Conservation (phyloP, 1,140 invertebrate genomes). For the Gryllus bimaculatus region DNA sequence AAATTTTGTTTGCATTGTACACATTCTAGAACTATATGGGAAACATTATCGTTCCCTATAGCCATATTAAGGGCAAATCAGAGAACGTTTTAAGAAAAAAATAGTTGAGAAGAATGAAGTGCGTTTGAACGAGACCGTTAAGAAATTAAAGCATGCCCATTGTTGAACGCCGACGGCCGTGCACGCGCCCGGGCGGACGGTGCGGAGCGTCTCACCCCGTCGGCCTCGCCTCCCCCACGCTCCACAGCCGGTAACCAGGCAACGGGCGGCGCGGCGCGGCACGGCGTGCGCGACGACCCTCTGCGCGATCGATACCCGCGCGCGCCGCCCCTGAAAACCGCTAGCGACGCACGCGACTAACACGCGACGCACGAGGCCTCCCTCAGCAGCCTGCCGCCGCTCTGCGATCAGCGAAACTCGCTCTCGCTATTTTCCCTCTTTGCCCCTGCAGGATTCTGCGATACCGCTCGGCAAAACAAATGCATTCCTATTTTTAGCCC, state of each 20-base stretch:
- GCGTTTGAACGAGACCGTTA: too few relatives aligned
- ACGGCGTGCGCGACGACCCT: neutral
- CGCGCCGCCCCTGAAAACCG: neutral
- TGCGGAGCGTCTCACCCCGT: neutral
- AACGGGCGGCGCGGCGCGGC: neutral
- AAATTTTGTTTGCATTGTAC: neutral
- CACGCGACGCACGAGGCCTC: too few relatives aligned
- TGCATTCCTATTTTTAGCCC: conserved; percentile 5
- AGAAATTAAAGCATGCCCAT: too few relatives aligned
- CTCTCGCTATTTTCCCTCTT: neutral
- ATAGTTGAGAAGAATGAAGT: too few relatives aligned
- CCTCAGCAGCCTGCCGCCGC: too few relatives aligned
- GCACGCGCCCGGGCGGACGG: neutral
- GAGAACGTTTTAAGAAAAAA: too few relatives aligned
- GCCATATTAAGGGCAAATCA: neutral
- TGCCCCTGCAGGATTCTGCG: conserved; percentile 7
- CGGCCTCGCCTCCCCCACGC: neutral
- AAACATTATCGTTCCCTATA: neutral
- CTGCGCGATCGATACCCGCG: neutral
- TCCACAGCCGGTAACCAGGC: conserved; percentile 10
- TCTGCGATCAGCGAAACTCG: neutral
- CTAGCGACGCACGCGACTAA: too few relatives aligned
- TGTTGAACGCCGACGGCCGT: too few relatives aligned
- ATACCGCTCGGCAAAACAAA: neutral
- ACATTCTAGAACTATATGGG: neutral